Conservation (phyloP, 30 jellyfish, hydroid and myxozoan genomes). For the Phacellophora camtschatica region DNA sequence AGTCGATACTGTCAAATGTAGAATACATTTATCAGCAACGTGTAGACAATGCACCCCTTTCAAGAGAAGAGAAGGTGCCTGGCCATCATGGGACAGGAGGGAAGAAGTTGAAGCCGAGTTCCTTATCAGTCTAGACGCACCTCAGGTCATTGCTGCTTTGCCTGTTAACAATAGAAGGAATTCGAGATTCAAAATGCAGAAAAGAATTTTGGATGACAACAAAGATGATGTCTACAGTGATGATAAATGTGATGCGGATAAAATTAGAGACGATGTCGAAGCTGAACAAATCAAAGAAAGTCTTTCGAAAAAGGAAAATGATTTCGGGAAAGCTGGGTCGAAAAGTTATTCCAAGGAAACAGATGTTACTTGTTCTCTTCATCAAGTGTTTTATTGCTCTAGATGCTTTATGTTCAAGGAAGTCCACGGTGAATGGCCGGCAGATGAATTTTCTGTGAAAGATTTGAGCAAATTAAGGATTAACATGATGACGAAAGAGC, state of each 20-base stretch:
- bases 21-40: conserved; percentile 12
- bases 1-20: conserved; percentile 14
- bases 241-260: too few species aligned
- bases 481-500: not conserved
- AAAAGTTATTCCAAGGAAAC: too few species aligned
- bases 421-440: conserved; percentile 31
- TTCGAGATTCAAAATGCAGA: too few species aligned
- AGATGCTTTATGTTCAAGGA: conserved; percentile 4
- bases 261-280: too few species aligned
- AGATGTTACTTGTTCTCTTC: conserved; percentile 1
- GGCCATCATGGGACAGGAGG: conserved; percentile 47
- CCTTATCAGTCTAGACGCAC: too few species aligned
- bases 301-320: too few species aligned
- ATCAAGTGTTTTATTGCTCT: not conserved
- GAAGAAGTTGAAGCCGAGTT: not conserved
- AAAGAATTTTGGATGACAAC: too few species aligned
- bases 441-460: not conserved
- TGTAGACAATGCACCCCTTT: conserved; percentile 29
- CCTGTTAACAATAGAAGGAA: too few species aligned
- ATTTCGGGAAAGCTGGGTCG: too few species aligned
- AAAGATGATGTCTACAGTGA: too few species aligned
- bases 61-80: not conserved
- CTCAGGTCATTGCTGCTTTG: too few species aligned
- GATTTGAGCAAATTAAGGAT: not conserved
- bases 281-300: too few species aligned